Conservation (phyloP, 2,113 vertebrate species). For the Haemorhous mexicanus region DNA sequence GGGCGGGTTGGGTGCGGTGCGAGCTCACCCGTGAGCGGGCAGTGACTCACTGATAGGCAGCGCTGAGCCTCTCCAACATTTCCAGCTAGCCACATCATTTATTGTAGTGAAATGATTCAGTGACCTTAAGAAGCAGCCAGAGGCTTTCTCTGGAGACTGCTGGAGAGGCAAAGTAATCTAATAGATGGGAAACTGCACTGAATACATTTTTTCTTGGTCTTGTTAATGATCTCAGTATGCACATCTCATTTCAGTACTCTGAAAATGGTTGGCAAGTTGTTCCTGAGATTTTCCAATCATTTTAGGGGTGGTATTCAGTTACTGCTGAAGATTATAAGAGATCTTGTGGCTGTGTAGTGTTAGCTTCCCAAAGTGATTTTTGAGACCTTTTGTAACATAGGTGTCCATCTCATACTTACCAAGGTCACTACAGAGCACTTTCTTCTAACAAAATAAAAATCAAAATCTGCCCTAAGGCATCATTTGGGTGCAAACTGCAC, state of each 20-base stretch:
- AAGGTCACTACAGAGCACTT: neutral
- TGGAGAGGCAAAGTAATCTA: neutral
- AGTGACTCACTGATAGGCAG: neutral
- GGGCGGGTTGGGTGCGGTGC: neutral
- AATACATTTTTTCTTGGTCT: neutral
- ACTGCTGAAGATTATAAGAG: neutral
- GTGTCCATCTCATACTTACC: neutral
- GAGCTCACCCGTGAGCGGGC: neutral
- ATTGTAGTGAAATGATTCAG: neutral
- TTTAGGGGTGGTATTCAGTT: neutral
- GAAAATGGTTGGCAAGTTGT: neutral
- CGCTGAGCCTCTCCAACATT: neutral
- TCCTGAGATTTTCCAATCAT: neutral
- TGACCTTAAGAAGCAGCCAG: constrained; percentile 42
- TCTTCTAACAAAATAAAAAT: neutral
- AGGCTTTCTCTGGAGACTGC: neutral
- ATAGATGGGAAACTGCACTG: neutral
- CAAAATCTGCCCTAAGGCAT: neutral
- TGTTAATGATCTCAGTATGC: neutral
- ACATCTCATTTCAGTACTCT: neutral
- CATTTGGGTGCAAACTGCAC: neutral
- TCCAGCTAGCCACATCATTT: neutral
- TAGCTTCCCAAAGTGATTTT: neutral
- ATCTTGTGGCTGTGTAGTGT: neutral
- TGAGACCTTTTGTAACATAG: neutral